Evolutionary conservation across 2,113 vertebrate genomes (phyloP).

Genomic region (Microtus pennsylvanicus): DNA sequence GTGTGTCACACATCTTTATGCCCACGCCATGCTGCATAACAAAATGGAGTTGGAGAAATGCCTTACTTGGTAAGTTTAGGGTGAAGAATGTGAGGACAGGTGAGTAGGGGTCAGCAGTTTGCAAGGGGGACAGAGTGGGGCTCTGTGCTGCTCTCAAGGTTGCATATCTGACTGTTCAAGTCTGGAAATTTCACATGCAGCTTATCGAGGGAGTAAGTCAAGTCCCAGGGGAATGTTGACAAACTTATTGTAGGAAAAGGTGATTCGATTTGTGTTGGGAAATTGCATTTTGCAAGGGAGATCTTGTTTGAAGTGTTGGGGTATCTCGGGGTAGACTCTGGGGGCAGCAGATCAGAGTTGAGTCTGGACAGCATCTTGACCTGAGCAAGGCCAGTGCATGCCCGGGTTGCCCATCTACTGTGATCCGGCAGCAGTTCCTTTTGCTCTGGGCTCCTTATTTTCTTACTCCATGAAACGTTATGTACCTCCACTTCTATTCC

Average conservation of each 20-base stretch:
- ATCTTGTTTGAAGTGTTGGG: background rate
- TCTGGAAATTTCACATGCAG: background rate
- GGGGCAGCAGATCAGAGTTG: background rate
- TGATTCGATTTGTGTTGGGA: slow-evolving; percentile 1
- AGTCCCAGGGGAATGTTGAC: background rate
- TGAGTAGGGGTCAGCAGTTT: background rate
- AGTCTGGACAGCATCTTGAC: background rate
- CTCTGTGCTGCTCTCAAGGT: background rate
- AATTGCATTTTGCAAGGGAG: background rate
- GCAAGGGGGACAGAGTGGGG: background rate
- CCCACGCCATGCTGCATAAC: background rate
- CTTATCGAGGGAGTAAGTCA: background rate
- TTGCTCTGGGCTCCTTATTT: background rate
- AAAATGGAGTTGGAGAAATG: slow-evolving; percentile 38
- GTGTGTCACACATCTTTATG: background rate
- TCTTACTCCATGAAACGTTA: slow-evolving; percentile 8
- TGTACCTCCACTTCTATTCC: background rate
- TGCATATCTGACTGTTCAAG: background rate
- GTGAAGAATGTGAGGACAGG: background rate
- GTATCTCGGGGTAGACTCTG: background rate
- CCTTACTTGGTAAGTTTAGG: background rate
- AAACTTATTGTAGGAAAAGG: background rate
- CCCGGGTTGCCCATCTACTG: background rate
- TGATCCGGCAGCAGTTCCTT: background rate
- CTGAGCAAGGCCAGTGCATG: background rate